These are phyloP conservation scores for Campoplex capitator DNA, from an alignment of 2,888 invertebrate genomes.

Conservation along the genomic window DNA sequence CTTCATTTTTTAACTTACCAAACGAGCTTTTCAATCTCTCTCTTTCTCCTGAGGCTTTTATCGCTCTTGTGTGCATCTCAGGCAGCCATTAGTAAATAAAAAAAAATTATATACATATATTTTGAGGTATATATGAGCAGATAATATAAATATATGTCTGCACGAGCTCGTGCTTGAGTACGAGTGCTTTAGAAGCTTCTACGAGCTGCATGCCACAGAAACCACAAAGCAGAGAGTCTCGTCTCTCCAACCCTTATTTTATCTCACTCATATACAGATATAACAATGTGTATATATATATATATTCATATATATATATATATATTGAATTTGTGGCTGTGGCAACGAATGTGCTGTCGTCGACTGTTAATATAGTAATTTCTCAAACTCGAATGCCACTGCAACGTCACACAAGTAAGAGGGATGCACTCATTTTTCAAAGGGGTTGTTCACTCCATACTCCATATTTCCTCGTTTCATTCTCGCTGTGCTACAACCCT, in stretches of 20 bases:
- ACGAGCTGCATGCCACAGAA: constrained; percentile 64
- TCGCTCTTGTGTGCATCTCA: constrained; percentile 17
- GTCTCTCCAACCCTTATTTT: constrained; percentile 14
- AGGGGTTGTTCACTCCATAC: constrained; percentile 11
- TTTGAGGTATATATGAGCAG: neutral
- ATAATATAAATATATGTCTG: neutral
- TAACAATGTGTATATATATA: neutral
- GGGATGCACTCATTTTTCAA: constrained; percentile 14
- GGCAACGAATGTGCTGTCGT: constrained; percentile 54
- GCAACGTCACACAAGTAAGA: neutral
- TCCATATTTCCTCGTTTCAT: constrained; percentile 8
- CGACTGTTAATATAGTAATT: constrained; percentile 57
- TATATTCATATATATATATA: neutral
- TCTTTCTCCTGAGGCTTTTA: constrained; percentile 67
- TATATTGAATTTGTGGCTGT: constrained; percentile 32
- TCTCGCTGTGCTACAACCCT: neutral
- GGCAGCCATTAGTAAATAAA: constrained; percentile 51
- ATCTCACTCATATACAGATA: neutral
- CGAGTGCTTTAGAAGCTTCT: constrained; percentile 81
- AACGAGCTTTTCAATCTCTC: constrained; percentile 80
- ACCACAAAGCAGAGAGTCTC: constrained; percentile 44
- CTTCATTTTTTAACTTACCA: constrained; percentile 66
- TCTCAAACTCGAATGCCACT: constrained; percentile 33
- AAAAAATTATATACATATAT: neutral
- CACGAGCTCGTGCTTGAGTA: constrained; percentile 49